Evolutionary conservation across 1,140 invertebrate genomes (phyloP), one percentile per base, ranked within the genome.

Genomic region (Nylanderia fulva): DNA sequence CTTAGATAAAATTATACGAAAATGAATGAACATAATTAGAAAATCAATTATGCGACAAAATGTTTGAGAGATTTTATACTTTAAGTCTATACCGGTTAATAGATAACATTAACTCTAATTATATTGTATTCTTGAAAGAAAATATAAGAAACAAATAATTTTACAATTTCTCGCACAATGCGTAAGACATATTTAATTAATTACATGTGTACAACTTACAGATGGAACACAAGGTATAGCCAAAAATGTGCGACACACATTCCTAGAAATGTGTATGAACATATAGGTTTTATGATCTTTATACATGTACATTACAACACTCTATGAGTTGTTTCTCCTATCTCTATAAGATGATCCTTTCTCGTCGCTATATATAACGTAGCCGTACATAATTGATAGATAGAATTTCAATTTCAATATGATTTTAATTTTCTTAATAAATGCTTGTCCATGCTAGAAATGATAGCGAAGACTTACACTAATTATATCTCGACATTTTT

Each of bases 131-230:
- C 13, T 52, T 66, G 1, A 76, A 36, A 80, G 69, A 71, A 60
- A n/a, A 85, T 77, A 54, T 39, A 11, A 75, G n/a, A 88, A 87
- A 88, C 80, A 88, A 88, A 85, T 76, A 18, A 11, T 71, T 71
- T 71, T 77, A 58, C 54, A 69, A 68, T 33, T 63, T 74, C 52
- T 88, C 69, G 52, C 68, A 88, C 85, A 88, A 71, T 88, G 74
- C 84, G 54, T 71, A 85, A 86, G 58, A 85, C 39, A 88, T 85
- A 85, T 88, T 88, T 88, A 88, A 88, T 88, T 79, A 88, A 88
- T 88, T 88, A 88, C 87, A 88, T 88, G 86, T 88, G 87, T 88
- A 88, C 87, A 88, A 58, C 52, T 88, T 88, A 85, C 68, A 76
- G 21, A 21, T 33, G 29, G 29, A 33, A 33, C 29, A 33, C 29